These are phyloP conservation scores for Calameuta pallipes DNA, from an alignment of 2,888 invertebrate genomes.

Conservation along the genomic window DNA sequence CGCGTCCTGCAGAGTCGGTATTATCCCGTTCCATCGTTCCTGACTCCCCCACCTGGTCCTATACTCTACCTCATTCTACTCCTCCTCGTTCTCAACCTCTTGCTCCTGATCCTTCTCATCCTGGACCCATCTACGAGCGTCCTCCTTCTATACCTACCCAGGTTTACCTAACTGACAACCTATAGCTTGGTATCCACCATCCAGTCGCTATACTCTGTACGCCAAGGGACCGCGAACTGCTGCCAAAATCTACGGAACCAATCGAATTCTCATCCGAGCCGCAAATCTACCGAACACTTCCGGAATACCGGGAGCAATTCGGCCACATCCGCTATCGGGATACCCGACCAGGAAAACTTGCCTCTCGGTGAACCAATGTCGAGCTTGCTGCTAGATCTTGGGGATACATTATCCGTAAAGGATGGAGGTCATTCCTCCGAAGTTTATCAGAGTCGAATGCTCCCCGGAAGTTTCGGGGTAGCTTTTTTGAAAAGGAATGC, in stretches of 20 bases:
- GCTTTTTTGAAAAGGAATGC: not conserved
- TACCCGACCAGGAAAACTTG: not conserved
- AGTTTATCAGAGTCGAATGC: not conserved
- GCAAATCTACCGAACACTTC: constrained; percentile 1
- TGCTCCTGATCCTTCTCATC: constrained; percentile 9
- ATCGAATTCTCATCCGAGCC: constrained; percentile 15
- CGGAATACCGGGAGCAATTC: not conserved
- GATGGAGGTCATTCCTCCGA: not conserved
- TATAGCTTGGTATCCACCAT: not conserved
- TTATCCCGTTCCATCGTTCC: constrained; percentile 51
- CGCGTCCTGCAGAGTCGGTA: constrained; percentile 61
- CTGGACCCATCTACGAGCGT: constrained; percentile 4
- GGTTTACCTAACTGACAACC: constrained; percentile 6
- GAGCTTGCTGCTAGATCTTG: not conserved
- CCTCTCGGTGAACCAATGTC: not conserved
- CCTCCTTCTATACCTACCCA: constrained; percentile 18
- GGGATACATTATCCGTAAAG: not conserved
- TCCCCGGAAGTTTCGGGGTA: not conserved
- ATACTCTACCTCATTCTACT: constrained; percentile 29
- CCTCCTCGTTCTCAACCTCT: constrained; percentile 16
- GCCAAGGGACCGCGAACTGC: constrained; percentile 24
- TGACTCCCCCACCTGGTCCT: constrained; percentile 47
- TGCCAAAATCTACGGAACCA: constrained; percentile 18
- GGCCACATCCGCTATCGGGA: not conserved
- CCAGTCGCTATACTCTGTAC: not conserved